These are phyloP conservation scores for Turritopsis dohrnii DNA, from an alignment of 30 jellyfish, hydroid and myxozoan genomes.

Conservation along the genomic window DNA sequence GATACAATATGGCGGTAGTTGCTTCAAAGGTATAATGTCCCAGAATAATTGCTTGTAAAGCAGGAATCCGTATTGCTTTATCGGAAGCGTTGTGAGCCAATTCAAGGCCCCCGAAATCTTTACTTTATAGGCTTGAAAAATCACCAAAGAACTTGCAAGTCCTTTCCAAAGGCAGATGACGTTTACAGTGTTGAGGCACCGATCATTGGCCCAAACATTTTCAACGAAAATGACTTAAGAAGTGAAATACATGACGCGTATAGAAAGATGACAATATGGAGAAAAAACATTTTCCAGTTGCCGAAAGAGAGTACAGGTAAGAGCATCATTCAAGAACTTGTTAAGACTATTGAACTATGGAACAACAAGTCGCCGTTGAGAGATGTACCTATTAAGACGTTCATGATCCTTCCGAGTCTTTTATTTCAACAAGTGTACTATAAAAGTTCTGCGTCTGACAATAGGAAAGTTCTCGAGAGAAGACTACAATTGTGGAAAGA, in stretches of 20 bases:
- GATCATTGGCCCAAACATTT: neutral
- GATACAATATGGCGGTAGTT: too few relatives aligned
- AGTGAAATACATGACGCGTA: conserved; percentile 6
- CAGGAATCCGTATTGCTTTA: too few relatives aligned
- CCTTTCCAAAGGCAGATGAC: neutral
- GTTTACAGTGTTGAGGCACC: neutral
- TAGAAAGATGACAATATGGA: neutral
- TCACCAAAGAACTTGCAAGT: neutral
- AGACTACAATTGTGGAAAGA: too few relatives aligned
- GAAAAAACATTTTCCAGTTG: neutral
- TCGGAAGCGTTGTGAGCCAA: too few relatives aligned
- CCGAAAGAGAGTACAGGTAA: neutral
- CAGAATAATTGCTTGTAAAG: too few relatives aligned
- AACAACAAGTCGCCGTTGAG: conserved; percentile 19
- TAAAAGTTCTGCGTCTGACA: too few relatives aligned
- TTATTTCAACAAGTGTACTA: too few relatives aligned
- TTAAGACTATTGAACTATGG: neutral
- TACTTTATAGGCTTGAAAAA: neutral
- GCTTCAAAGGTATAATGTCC: too few relatives aligned
- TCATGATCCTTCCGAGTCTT: too few relatives aligned
- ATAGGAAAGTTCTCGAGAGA: too few relatives aligned
- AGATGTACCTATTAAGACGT: conserved; percentile 7
- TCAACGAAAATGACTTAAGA: neutral
- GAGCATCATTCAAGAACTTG: conserved; percentile 17
- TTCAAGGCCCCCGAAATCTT: too few relatives aligned